Evolutionary conservation across 2,888 invertebrate genomes (phyloP).

Genomic region (Callimorpha dominula): DNA sequence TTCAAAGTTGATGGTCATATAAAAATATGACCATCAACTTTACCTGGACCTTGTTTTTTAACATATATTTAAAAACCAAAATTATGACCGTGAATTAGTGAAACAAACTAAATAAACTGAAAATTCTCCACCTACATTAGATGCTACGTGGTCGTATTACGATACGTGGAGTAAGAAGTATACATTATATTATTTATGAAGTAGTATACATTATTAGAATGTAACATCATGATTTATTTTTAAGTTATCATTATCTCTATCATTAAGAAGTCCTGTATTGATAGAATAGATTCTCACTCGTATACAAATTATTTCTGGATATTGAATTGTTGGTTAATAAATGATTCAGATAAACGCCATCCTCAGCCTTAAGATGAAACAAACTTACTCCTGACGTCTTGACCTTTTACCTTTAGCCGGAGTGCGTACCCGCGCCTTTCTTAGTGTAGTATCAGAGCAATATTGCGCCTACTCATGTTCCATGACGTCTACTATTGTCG

Average conservation of each 20-base stretch:
- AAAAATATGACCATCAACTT: no score
- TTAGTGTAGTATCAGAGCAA: conserved; percentile 40
- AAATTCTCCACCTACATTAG: background rate
- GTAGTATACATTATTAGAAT: no score
- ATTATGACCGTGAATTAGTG: no score
- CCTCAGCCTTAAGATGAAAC: conserved; percentile 34
- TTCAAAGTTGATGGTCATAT: no score
- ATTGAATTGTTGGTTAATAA: conserved; percentile 7
- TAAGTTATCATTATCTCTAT: no score
- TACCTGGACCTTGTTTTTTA: no score
- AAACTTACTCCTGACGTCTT: conserved; percentile 44
- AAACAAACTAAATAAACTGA: no score
- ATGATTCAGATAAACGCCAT: conserved; percentile 21
- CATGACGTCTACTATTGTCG: conserved; percentile 35
- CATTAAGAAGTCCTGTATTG: background rate
- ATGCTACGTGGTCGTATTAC: background rate
- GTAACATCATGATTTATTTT: no score
- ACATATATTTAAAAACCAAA: no score
- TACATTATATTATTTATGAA: no score
- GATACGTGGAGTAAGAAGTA: background rate
- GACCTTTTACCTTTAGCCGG: conserved; percentile 52
- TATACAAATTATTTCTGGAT: background rate
- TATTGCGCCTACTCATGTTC: conserved; percentile 33
- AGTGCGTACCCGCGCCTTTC: conserved; percentile 32
- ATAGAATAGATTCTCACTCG: background rate